phyloP scores from a whole-genome alignment of 2,113 vertebrate genomes.

The Hucho hucho region DNA sequence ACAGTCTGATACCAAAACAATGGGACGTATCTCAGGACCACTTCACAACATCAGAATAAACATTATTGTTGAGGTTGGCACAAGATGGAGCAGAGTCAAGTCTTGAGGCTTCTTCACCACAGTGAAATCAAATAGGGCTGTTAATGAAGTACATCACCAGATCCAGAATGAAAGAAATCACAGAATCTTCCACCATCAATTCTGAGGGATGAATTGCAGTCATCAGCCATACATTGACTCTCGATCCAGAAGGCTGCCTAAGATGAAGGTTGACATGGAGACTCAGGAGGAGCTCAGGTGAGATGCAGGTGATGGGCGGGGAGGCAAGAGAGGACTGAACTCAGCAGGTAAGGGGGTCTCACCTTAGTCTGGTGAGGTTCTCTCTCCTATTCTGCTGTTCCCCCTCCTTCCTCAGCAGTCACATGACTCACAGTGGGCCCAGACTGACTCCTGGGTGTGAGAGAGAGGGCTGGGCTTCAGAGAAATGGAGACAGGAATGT shows the following conservation, averaged over 20 bases:
- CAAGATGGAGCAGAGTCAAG: not conserved
- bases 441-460: constrained; percentile 15
- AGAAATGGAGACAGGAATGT: constrained; percentile 42
- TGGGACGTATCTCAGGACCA: not conserved
- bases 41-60: not conserved
- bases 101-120: not conserved
- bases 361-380: constrained; percentile 55
- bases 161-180: not conserved
- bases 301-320: constrained; percentile 39
- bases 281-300: constrained; percentile 8
- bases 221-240: not conserved
- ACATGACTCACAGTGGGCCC: constrained; percentile 59
- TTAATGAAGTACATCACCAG: constrained; percentile 28
- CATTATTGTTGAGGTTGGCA: not conserved
- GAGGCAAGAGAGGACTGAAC: constrained; percentile 41
- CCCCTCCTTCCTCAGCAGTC: constrained; percentile 46
- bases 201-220: not conserved
- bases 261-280: constrained; percentile 15
- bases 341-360: constrained; percentile 54
- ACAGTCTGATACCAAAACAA: constrained; percentile 11
- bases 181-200: not conserved
- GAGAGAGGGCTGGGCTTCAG: constrained; percentile 44
- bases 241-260: constrained; percentile 13
- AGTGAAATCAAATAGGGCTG: constrained; percentile 3
- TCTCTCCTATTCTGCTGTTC: constrained; percentile 19